Evolutionary conservation across 2,888 invertebrate genomes (phyloP), one percentile per base, ranked within the genome.

Genomic region (Penaeus monodon): DNA sequence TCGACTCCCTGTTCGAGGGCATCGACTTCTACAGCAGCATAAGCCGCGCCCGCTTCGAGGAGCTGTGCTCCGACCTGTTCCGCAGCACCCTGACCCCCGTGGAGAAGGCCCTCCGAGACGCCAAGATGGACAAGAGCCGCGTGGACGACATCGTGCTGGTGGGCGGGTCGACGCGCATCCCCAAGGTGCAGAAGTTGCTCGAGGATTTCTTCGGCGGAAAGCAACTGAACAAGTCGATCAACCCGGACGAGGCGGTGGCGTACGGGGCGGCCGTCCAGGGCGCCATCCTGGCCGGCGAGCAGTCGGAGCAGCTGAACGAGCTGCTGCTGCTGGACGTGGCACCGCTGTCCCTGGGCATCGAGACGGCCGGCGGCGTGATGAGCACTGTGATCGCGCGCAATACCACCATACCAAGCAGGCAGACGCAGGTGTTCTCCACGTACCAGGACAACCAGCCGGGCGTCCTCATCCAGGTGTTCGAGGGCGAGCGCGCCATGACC

Each of bases 111-210:
- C 91, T 95, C 74, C 92, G 93, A 73, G 95, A 95, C 92, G 94
- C 95, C 33, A 94, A 94, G 92, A 91, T 95, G 91, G 93, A 93
- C 90, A 95, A 95, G 91, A 91, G 91, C 65, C 91, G 92, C 90
- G 94, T 95, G 66, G 91, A 93, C 89, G 94, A 94, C 79, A 93
- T 95, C n/a, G 94, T 95, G 49, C 91, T 94, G 92, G 93, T 99
- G 84, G 98, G 99, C 91, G 99, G 98, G 81, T 99, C 99, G 78
- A 99, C 99, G 64, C 96, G 99, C 93, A 99, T 99, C 92, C 99
- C 99, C 85, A 99, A 98, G 93, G 97, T 99, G 91, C 99, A 99
- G 93, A 98, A 98, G 92, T 94, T 99, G 87, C 94, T 99, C 89
- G 98, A 98, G 92, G 93, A 93, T 90, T 92, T 93, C 90, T 98